Evolutionary conservation across 2,113 vertebrate species (phyloP).

Genomic region (Vireo altiloquus): DNA sequence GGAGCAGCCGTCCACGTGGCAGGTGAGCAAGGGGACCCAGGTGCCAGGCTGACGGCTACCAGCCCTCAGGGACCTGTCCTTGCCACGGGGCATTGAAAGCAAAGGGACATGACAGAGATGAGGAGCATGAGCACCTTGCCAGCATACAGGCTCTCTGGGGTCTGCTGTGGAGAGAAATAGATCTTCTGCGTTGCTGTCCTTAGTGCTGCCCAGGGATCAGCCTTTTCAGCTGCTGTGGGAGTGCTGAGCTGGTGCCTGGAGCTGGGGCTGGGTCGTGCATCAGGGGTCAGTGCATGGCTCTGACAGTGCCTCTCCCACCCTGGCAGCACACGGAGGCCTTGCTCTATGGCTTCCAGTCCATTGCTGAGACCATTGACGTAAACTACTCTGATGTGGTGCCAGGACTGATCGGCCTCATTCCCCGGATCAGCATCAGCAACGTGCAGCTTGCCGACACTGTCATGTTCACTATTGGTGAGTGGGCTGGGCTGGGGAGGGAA

Average conservation of each 20-base stretch:
- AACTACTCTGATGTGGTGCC: constrained; percentile 99
- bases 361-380: constrained; percentile 96
- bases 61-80: background rate
- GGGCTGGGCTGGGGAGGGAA: background rate
- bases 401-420: constrained; percentile 95
- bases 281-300: background rate
- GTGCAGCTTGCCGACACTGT: constrained; percentile 97
- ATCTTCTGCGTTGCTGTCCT: background rate
- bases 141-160: background rate
- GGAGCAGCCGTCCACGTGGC: constrained; percentile 92
- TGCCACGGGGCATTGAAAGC: fast-evolving
- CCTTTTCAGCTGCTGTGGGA: background rate
- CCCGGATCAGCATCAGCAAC: constrained; percentile 96
- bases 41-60: background rate
- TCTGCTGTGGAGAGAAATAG: background rate
- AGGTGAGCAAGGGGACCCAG: constrained; percentile 74
- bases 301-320: background rate
- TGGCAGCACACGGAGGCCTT: constrained; percentile 94
- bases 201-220: background rate
- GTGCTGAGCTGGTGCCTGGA: background rate
- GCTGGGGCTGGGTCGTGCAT: background rate
- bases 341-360: constrained; percentile 97
- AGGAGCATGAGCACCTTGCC: background rate
- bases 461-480: constrained; percentile 99
- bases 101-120: background rate